These are phyloP conservation scores for Wiebesia pumilae DNA, from an alignment of 1,140 invertebrate genomes.

Conservation along the genomic window DNA sequence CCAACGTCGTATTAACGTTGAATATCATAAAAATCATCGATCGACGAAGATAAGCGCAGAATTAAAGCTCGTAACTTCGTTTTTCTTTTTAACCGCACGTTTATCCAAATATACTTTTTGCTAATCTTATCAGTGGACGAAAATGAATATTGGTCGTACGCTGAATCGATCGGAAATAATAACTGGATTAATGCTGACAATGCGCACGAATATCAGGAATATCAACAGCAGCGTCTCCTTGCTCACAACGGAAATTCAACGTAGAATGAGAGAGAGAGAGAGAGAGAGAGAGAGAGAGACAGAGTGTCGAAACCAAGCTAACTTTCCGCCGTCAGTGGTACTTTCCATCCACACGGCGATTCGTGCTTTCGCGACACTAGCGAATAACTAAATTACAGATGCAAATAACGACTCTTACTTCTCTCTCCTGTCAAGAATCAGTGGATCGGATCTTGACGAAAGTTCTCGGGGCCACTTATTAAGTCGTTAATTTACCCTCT, in stretches of 20 bases:
- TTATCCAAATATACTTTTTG: background rate
- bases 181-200: constrained; percentile 40
- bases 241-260: background rate
- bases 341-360: constrained; percentile 61
- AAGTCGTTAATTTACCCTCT: constrained; percentile 61
- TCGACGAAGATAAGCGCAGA: no score
- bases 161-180: constrained; percentile 14
- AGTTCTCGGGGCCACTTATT: constrained; percentile 61
- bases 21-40: no score
- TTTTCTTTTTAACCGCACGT: background rate
- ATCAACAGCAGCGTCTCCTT: constrained; percentile 47
- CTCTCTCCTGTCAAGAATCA: constrained; percentile 60
- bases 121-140: background rate
- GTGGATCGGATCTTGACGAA: constrained; percentile 62
- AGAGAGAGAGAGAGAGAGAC: constrained; percentile 6
- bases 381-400: constrained; percentile 69
- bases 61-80: no score
- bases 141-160: background rate
- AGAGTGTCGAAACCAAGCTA: constrained; percentile 40
- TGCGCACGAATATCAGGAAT: background rate
- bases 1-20: no score
- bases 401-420: constrained; percentile 65
- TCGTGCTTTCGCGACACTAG: constrained; percentile 52
- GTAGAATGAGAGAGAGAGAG: constrained; percentile 53
- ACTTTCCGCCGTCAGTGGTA: constrained; percentile 64